phyloP scores from a whole-genome alignment of 2,888 invertebrate genomes.

The Pseudanteris insignis region DNA sequence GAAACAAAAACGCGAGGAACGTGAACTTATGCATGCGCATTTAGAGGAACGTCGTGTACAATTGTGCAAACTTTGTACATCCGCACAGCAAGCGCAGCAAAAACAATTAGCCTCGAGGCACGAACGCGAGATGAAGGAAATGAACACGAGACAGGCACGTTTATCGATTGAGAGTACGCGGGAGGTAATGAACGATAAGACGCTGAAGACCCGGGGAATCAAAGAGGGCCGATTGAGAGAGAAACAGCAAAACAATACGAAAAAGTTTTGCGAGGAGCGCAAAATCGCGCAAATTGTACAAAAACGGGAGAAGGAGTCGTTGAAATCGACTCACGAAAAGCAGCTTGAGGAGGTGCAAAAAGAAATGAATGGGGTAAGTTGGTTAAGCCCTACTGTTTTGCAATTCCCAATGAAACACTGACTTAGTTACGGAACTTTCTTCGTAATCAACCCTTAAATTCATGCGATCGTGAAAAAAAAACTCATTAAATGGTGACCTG shows the following conservation, averaged over 20 bases:
- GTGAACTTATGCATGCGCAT: conserved; percentile 82
- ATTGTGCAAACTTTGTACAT: conserved; percentile 80
- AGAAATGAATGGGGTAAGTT: conserved; percentile 84
- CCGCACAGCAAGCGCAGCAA: conserved; percentile 82
- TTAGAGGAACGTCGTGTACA: conserved; percentile 81
- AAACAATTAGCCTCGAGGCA: conserved; percentile 91
- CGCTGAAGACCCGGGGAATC: conserved; percentile 95
- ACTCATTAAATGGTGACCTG: background rate
- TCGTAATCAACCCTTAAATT: too few relatives aligned
- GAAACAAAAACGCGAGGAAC: conserved; percentile 83
- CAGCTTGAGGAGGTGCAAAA: conserved; percentile 89
- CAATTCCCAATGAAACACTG: background rate
- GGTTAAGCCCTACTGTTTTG: background rate
- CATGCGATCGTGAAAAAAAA: too few relatives aligned
- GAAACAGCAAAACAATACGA: conserved; percentile 97
- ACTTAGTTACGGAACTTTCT: background rate
- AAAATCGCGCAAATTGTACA: conserved; percentile 90
- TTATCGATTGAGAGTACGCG: conserved; percentile 96
- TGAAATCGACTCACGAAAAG: conserved; percentile 91
- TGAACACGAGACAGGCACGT: conserved; percentile 94
- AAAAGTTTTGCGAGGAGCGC: conserved; percentile 95
- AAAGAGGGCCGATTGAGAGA: conserved; percentile 92
- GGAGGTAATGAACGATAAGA: conserved; percentile 95
- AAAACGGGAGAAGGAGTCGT: conserved; percentile 88
- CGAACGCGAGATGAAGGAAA: conserved; percentile 92